phyloP scores from a whole-genome alignment of 2,113 vertebrate species.

The Hylia prasina region DNA sequence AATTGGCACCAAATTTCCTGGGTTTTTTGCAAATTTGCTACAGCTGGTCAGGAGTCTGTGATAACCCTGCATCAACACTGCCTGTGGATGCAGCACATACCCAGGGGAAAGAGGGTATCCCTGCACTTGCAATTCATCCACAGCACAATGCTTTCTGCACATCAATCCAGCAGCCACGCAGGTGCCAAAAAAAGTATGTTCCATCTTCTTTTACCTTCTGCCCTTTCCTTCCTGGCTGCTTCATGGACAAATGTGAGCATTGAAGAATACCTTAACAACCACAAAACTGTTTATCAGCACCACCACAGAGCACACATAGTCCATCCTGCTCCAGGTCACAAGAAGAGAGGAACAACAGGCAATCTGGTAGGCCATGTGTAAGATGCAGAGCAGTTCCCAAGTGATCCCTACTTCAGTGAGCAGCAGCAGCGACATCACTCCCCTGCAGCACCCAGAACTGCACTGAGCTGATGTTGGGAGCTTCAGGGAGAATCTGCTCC shows the following conservation, averaged over 20 bases:
- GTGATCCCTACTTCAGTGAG: neutral
- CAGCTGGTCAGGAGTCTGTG: neutral
- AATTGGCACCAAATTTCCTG: neutral
- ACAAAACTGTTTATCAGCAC: neutral
- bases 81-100: fast-evolving
- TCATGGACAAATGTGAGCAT: neutral
- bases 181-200: neutral
- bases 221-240: neutral
- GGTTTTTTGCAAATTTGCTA: neutral
- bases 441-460: neutral
- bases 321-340: neutral
- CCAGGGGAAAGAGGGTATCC: neutral
- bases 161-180: neutral
- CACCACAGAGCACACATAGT: neutral
- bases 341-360: neutral
- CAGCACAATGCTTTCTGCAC: neutral
- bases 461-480: neutral
- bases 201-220: neutral
- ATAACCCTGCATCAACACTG: neutral
- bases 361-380: neutral
- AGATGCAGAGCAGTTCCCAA: neutral
- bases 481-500: neutral
- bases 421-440: neutral
- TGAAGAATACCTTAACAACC: neutral
- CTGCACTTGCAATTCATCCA: neutral